phyloP scores from a whole-genome alignment of 1,140 invertebrate species.

The Belonocnema kinseyi region DNA sequence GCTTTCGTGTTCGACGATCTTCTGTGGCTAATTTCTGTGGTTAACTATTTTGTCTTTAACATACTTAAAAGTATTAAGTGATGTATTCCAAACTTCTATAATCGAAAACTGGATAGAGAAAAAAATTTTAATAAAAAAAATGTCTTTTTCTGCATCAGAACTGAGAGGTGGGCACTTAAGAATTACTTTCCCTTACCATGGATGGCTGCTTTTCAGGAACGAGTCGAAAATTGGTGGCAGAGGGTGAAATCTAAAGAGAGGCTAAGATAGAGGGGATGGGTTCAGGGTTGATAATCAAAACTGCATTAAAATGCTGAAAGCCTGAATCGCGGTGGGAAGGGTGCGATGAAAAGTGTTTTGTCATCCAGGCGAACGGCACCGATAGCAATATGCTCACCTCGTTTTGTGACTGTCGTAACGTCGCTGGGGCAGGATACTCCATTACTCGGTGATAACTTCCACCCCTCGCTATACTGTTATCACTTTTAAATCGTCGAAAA shows the following conservation, averaged over 20 bases:
- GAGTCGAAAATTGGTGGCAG: background rate
- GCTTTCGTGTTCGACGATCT: constrained; percentile 2
- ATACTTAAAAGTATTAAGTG: background rate
- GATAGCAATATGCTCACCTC: constrained; percentile 54
- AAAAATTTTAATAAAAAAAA: too few species aligned
- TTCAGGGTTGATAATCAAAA: constrained; percentile 55
- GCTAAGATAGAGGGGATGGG: background rate
- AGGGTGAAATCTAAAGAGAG: constrained; percentile 8
- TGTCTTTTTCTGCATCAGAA: too few species aligned
- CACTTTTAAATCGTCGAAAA: constrained; percentile 7
- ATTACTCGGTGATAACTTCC: constrained; percentile 39
- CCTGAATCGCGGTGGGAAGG: constrained; percentile 38
- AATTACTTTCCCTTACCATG: background rate
- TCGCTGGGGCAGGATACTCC: constrained; percentile 18
- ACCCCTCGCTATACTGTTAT: constrained; percentile 27
- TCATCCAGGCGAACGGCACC: constrained; percentile 47
- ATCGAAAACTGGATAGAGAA: too few species aligned
- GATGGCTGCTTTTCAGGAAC: background rate
- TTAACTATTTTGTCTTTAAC: background rate
- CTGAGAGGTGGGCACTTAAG: background rate
- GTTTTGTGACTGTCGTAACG: constrained; percentile 36
- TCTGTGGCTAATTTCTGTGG: background rate
- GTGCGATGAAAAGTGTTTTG: constrained; percentile 60
- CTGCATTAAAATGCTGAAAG: constrained; percentile 64
- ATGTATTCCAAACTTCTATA: background rate